Evolutionary conservation across 1,140 invertebrate species (phyloP), one percentile per base, ranked within the genome.

Genomic region (Rhagoletis pomonella): DNA sequence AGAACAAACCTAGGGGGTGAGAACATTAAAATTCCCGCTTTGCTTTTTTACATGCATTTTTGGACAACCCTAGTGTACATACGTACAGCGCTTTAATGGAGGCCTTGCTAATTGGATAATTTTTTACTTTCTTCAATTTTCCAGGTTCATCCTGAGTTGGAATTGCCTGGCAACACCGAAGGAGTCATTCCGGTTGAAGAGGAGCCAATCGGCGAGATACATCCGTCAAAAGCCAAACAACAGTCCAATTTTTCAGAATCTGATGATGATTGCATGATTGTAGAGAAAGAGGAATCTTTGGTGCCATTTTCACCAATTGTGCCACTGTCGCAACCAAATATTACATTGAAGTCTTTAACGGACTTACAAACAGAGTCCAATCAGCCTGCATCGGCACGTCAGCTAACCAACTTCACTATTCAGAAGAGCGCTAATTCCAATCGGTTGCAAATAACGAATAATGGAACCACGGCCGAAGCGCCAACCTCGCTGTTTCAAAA

Each of bases 201-300:
- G 47, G 19, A 65, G 12, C 1, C n/a, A 17, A 4, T 17, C 1
- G 44, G 44, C 67, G 58, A 50, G 19, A 1, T 55, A 6, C 14
- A 55, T 44, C 50, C 5, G 44, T 10, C 39, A 2, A 17, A 81
- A 81, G 44, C 47, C 0, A 42, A 5, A 50, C 73, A 81, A 50
- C 44, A 19, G 6, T 9, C n/a, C 73, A 39, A 44, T 10, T 39
- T 50, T 14, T 62, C 7, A 4, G 87, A 88, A 47, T 85, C 85
- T 12, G 84, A 86, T 29, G 87, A 88, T 50, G 87, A 88, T 86
- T 88, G 87, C 59, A 88, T 88, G 87, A 88, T 88, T 50, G 67
- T 88, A 19, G 87, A 86, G 19, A 39, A 86, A 73, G 62, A 58
- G 17, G 62, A 81, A 55, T 17, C 73, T 9, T 47, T 67, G 10